These are phyloP conservation scores for Intellagama lesueurii DNA, from an alignment of 2,797 vertebrate genomes.

Conservation along the genomic window DNA sequence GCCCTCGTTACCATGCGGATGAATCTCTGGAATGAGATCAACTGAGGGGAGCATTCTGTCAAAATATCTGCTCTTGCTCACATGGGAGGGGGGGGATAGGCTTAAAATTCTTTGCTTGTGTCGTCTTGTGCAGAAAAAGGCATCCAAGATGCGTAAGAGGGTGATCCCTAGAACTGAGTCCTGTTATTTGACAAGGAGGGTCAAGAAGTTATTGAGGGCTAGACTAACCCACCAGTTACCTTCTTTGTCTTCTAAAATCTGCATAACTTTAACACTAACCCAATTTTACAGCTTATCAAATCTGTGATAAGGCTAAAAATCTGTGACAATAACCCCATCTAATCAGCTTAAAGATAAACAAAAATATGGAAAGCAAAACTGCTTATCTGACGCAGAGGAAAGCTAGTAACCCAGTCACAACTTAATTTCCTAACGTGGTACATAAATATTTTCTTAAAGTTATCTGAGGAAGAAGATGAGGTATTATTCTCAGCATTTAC, in stretches of 20 bases:
- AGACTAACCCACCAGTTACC: background rate
- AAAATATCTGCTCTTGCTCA: background rate
- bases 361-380: constrained; percentile 12
- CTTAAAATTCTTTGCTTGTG: no score
- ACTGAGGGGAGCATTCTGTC: background rate
- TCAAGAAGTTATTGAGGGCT: no score
- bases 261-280: constrained; percentile 46
- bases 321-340: constrained; percentile 49
- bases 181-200: background rate
- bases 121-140: background rate
- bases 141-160: background rate
- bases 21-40: background rate
- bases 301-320: background rate
- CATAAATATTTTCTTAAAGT: constrained; percentile 22
- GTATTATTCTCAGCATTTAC: background rate
- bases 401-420: background rate
- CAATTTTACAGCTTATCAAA: constrained; percentile 33
- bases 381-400: background rate
- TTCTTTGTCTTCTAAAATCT: background rate
- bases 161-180: background rate
- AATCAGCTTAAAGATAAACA: constrained; percentile 54
- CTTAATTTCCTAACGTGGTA: background rate
- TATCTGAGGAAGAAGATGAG: rapidly evolving
- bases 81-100: background rate
- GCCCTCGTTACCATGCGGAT: background rate